Percentiles rank a stretch among this genome's conserved stretches.
Evolutionary conservation across 2,888 invertebrate genomes (phyloP).

Genomic region (Toxonevra muliebris): DNA sequence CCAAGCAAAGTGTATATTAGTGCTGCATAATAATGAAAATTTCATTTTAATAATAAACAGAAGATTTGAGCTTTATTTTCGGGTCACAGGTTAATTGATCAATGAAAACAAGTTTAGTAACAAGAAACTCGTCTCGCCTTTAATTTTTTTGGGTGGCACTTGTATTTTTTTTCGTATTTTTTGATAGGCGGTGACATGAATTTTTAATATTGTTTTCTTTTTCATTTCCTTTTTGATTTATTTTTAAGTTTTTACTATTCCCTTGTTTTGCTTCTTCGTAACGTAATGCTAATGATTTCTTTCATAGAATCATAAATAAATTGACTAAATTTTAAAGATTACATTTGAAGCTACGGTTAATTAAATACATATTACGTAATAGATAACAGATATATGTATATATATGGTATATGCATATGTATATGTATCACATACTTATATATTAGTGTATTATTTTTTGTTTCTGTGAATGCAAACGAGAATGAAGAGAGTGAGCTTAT

Average conservation of each 20-base stretch:
- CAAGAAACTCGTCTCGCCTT: neutral
- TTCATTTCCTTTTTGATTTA: conserved; percentile 9
- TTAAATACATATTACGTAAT: conserved; percentile 55
- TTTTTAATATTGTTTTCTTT: conserved; percentile 24
- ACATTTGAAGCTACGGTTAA: neutral
- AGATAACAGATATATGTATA: conserved; percentile 50
- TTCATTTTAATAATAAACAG: no score
- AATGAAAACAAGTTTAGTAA: no score
- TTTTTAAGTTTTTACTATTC: neutral
- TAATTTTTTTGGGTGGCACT: conserved; percentile 11
- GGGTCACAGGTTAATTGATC: no score
- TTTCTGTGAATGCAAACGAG: neutral
- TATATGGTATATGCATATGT: conserved; percentile 4
- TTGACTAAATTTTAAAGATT: neutral
- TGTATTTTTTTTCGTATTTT: conserved; percentile 10
- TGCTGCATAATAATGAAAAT: no score
- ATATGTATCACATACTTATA: conserved; percentile 3
- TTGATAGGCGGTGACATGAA: conserved; percentile 35
- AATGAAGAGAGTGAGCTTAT: neutral
- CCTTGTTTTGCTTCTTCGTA: no score
- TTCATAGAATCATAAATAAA: no score
- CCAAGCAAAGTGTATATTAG: no score
- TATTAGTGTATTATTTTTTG: neutral
- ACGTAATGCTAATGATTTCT: no score
- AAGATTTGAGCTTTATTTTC: no score